Conservation (phyloP, 2,888 invertebrate species). For the Machimus rusticus region DNA sequence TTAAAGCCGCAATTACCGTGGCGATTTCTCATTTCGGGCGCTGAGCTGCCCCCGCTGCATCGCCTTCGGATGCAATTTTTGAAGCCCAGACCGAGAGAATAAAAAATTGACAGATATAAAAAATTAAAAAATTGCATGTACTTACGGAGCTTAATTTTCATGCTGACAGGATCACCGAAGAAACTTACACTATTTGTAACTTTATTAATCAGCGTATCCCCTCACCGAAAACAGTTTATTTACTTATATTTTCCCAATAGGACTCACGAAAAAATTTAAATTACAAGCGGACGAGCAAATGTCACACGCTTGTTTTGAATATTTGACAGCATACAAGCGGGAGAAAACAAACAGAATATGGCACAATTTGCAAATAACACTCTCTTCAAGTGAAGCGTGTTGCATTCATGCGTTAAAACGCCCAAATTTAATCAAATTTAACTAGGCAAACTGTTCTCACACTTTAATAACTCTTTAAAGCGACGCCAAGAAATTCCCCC, state of each 20-base stretch:
- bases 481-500: neutral
- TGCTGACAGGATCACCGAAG: neutral
- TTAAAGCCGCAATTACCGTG: neutral
- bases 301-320: constrained; percentile 14
- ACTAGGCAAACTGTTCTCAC: neutral
- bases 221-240: neutral
- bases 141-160: constrained; percentile 30
- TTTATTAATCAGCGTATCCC: neutral
- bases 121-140: neutral
- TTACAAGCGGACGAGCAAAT: constrained; percentile 3
- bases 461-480: neutral
- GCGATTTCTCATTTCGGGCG: neutral
- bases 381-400: neutral
- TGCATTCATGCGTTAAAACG: neutral
- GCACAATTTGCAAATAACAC: neutral
- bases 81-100: neutral
- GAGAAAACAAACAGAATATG: constrained; percentile 14
- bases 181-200: neutral
- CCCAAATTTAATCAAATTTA: neutral
- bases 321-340: constrained; percentile 14
- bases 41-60: neutral
- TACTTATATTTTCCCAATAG: neutral
- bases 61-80: neutral
- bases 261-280: neutral
- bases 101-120: neutral